phyloP scores from a whole-genome alignment of 2,113 vertebrate species.

The Pagrus major region DNA sequence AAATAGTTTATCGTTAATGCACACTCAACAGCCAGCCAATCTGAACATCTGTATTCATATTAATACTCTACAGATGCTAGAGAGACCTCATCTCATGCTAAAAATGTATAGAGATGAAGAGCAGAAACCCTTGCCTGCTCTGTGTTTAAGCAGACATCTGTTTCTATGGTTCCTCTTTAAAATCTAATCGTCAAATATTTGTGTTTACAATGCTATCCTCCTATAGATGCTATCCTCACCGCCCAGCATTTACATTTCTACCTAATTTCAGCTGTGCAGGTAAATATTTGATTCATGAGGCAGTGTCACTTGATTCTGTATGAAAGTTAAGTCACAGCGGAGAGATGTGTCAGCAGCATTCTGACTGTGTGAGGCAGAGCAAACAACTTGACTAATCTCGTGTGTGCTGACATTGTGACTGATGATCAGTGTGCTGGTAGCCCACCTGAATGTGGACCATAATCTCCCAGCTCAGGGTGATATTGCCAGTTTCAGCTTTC shows the following conservation, averaged over 20 bases:
- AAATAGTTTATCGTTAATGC: constrained; percentile 62
- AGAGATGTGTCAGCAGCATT: constrained; percentile 72
- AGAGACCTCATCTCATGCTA: constrained; percentile 9
- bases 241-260: constrained; percentile 46
- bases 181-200: constrained; percentile 56
- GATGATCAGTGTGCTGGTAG: constrained; percentile 72
- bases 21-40: constrained; percentile 53
- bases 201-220: constrained; percentile 51
- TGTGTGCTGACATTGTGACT: constrained; percentile 75
- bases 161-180: constrained; percentile 36
- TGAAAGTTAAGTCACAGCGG: constrained; percentile 66
- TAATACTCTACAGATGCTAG: constrained; percentile 48
- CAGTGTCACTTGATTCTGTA: constrained; percentile 48
- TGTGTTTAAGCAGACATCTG: constrained; percentile 41
- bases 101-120: constrained; percentile 22
- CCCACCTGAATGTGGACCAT: constrained; percentile 72
- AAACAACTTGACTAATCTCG: constrained; percentile 74
- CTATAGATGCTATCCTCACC: constrained; percentile 29
- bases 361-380: constrained; percentile 63
- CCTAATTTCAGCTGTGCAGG: constrained; percentile 45
- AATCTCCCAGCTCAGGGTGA: constrained; percentile 70
- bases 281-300: constrained; percentile 68
- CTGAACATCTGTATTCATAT: constrained; percentile 67
- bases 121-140: constrained; percentile 12
- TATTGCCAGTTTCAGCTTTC: constrained; percentile 65